Evolutionary conservation across 1,140 invertebrate genomes (phyloP), one percentile per base, ranked within the genome.

Genomic region (Acromyrmex echinatior): DNA sequence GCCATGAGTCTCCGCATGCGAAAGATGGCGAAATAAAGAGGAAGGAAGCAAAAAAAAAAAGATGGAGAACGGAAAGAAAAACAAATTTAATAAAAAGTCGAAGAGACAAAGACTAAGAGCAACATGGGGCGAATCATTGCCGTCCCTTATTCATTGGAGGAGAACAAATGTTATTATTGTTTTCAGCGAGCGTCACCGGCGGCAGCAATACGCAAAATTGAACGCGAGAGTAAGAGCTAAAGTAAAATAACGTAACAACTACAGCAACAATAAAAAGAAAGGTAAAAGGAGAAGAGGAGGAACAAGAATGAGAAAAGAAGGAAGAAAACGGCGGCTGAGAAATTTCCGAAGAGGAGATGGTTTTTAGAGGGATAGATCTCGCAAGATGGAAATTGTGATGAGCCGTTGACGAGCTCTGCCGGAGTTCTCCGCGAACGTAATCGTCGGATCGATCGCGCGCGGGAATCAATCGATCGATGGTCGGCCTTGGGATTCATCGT

Each of bases 161-260:
- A 81, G 65, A 88, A 88, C 82, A 81, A 89, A 87, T 86, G 73
- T 86, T 92, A 82, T 92, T 92, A 89, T 95, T 94, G 87, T 94
- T 95, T 95, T 94, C 94, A 95, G 94, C 94, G 87, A 91, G 91
- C 90, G 82, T 91, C 87, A 93, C 92, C 87, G 92, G 94, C 74
- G 92, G 93, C 92, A 94, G 91, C 88, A 93, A 94, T 89, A 92
- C 93, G 81, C 92, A 91, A 90, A 92, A 94, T 87, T 93, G 91
- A 94, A 92, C 91, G 68, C 65, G 58, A 91, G 82, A 74, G 49
- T 81, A 76, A 88, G 35, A 81, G 53, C 39, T 65, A 85, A 74
- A 77, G 49, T 25, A 53, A 73, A 39, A 39, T 51, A 79, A 66
- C 28, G 39, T 53, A 74, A 71, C 53, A 81, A 68, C 79, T 21